Evolutionary conservation across 2,797 vertebrate genomes (phyloP), one percentile per base, ranked within the genome.

Genomic region (Scarus forsteni): DNA sequence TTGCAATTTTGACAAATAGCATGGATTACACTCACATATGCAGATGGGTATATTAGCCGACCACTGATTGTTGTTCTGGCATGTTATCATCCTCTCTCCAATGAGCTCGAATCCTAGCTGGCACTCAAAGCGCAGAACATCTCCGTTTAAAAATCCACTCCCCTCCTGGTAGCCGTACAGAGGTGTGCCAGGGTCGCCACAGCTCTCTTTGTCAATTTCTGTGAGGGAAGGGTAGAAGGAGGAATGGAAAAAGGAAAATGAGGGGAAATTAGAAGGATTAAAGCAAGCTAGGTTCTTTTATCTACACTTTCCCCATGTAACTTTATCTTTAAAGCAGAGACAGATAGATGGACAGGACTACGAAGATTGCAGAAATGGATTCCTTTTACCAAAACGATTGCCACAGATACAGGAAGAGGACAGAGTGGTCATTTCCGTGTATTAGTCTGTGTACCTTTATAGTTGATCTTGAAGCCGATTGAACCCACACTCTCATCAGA

Each of bases 181-280:
- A 0, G 98, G 98, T 68, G 97, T 98, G 53, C 98, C 98, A 14
- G 98, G 98, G 90, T 99, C 97, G 1, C 98, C 98, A 65, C 98
- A 99, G 78, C 98, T 99, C 92, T 98, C 98, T 84, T 99, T 99
- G 88, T 99, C 98, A 87, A 99, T 99, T 94, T 99, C 98, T 99
- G 92, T 40, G 92, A 57, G 14, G 60, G 66, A 5, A n/a, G 35
- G 16, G 19, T 56, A 55, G 39, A 35, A 65, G 27, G 12, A 35
- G 1, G 48, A 6, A 38, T 34, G 48, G 51, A 49, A 49, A 60
- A n/a, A 40, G 18, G 35, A 10, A 11, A 51, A 40, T 38, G 8
- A 19, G 16, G 50, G 8, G 7, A 38, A 65, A 53, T 70, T 67
- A 14, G 62, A n/a, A 83, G 54, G 58, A 81, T 79, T 74, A 57